Conservation (phyloP, 2,888 invertebrate species). For the Agriopis aurantiaria region DNA sequence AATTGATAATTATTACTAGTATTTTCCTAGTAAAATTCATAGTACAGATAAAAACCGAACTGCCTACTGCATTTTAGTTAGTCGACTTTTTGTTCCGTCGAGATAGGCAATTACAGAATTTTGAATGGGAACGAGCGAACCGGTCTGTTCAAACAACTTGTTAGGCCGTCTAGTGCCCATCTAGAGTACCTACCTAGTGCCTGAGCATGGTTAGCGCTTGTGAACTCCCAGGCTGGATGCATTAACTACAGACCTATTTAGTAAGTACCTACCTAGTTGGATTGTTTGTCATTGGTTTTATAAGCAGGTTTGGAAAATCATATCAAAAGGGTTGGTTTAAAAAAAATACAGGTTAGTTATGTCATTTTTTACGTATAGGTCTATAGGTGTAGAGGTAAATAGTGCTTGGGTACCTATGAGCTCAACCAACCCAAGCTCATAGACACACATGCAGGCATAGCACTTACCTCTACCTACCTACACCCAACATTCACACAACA, state of each 20-base stretch:
- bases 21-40: too few relatives aligned
- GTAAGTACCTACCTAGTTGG: background rate
- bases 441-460: too few relatives aligned
- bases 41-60: background rate
- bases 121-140: conserved; percentile 55
- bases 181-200: conserved; percentile 26
- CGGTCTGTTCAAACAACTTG: conserved; percentile 63
- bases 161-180: conserved; percentile 42
- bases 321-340: too few relatives aligned
- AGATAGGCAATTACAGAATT: conserved; percentile 66
- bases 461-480: too few relatives aligned
- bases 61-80: conserved; percentile 46
- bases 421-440: too few relatives aligned
- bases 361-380: too few relatives aligned
- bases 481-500: background rate
- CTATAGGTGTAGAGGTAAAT: too few relatives aligned
- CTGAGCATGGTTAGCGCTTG: conserved; percentile 35
- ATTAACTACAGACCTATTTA: conserved; percentile 14
- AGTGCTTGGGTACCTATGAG: too few relatives aligned
- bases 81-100: conserved; percentile 58
- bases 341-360: too few relatives aligned
- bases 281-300: background rate
- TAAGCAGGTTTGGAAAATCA: too few relatives aligned
- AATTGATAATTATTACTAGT: too few relatives aligned
- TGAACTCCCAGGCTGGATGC: conserved; percentile 5